Evolutionary conservation across 2,113 vertebrate genomes (phyloP).

Genomic region (Crocuta crocuta): DNA sequence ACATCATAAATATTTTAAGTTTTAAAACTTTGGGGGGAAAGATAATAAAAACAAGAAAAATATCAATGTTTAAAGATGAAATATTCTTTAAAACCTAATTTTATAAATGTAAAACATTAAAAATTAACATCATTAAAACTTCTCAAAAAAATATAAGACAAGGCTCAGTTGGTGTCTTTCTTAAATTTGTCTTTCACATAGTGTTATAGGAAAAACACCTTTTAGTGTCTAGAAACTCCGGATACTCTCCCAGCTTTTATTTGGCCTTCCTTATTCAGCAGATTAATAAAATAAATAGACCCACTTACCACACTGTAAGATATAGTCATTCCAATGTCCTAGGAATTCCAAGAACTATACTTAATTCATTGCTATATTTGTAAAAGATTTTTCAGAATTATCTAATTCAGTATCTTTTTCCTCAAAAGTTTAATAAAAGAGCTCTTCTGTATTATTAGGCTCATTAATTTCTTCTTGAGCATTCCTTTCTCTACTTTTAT

Average conservation of each 20-base stretch:
- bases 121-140: background rate
- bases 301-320: background rate
- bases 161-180: background rate
- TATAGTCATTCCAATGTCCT: background rate
- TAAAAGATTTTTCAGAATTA: background rate
- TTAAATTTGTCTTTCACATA: background rate
- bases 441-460: background rate
- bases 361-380: background rate
- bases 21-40: background rate
- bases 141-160: background rate
- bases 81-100: constrained; percentile 1
- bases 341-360: background rate
- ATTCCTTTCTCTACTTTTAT: background rate
- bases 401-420: background rate
- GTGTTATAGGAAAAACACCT: background rate
- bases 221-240: background rate
- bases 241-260: background rate
- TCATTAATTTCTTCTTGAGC: background rate
- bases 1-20: background rate
- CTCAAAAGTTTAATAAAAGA: background rate
- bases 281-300: background rate
- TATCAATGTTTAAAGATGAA: background rate
- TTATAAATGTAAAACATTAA: constrained; percentile 13
- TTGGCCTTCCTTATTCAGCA: background rate
- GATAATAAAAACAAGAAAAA: constrained; percentile 31